Conservation (phyloP, 92 coral and sea anemone genomes). For the Epizoanthus rinbou region DNA sequence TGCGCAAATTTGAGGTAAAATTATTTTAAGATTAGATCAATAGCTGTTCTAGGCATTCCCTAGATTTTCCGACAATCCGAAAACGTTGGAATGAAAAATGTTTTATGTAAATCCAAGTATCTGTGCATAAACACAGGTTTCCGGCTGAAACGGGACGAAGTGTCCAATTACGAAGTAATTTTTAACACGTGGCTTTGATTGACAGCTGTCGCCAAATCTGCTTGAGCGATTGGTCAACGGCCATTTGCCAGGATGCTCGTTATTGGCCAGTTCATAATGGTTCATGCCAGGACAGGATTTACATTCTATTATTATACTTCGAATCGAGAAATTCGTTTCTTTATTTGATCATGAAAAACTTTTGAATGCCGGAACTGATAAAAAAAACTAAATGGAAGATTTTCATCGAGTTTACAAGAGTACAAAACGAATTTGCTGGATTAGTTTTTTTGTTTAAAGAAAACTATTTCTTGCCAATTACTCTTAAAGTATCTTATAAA, state of each 20-base stretch:
- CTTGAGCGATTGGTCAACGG: slow-evolving; percentile 73
- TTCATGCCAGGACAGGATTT: slow-evolving; percentile 89
- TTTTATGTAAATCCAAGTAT: slow-evolving; percentile 77
- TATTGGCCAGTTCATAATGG: slow-evolving; percentile 69
- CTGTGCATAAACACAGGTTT: slow-evolving; percentile 77
- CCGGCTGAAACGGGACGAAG: slow-evolving; percentile 88
- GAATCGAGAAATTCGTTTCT: slow-evolving; percentile 68
- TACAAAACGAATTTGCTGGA: slow-evolving; percentile 53
- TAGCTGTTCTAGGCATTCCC: not conserved
- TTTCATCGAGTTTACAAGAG: slow-evolving; percentile 61
- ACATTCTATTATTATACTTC: slow-evolving; percentile 69
- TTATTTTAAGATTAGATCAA: not conserved
- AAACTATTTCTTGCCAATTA: slow-evolving; percentile 67
- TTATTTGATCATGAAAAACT: slow-evolving; percentile 61
- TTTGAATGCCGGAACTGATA: slow-evolving; percentile 80
- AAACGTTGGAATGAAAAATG: slow-evolving; percentile 65
- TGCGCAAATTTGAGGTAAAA: slow-evolving; percentile 16
- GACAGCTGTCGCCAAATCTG: slow-evolving; percentile 77
- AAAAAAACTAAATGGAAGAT: slow-evolving; percentile 52
- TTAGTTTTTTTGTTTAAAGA: slow-evolving; percentile 53
- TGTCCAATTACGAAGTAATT: slow-evolving; percentile 92
- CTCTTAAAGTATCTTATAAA: slow-evolving; percentile 62
- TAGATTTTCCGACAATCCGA: slow-evolving; percentile 30
- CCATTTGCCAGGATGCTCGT: slow-evolving; percentile 58
- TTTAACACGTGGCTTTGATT: slow-evolving; percentile 95